Base-by-base conservation (phyloP, 2,888 invertebrate genomes). In the Eurytoma californica region DNA sequence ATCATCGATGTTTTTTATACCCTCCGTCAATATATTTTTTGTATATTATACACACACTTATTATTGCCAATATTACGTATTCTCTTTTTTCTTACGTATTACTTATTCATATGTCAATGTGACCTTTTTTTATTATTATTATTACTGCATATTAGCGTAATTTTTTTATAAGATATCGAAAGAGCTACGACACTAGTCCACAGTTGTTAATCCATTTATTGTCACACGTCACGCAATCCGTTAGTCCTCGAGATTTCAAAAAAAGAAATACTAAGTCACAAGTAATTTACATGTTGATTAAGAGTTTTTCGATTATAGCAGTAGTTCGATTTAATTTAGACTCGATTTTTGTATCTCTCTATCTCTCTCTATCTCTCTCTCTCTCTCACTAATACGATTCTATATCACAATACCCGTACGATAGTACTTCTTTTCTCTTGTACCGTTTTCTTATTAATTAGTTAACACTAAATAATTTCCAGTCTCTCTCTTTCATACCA, bases 1-100 rank as follows among this genome's bases (percentile, higher is more conserved):
- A 89, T 77, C 75, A 63, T 88, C 86, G 83, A 86, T 89, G 86
- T 75, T 63, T 63, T 63, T 61, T 76, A 72, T 81, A 79, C 81
- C 79, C 77, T 81, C 77, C 81, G 72, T 79, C 73, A 77, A 79
- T 79, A 76, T 76, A 76, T 72, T 49, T 61, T 69, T 68, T 61
- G 60, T 70, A 79, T 66, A 47, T 49, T 68, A 69, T 72, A 66
- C 68, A 67, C 69, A 76, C 49, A 72, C 69, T 60, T 53, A 53
- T 72, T 74, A 53, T 68, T 73, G 49, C 30, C 66, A 69, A 72
- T 76, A 65, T 58, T 69, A 68, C 57, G 39, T 66, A 74, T 47
- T 73, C 65, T 77, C 55, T 69, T 60, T 58, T 72, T 60, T 20
- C 24, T 72, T 68, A 20, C 20, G 18, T 68, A 51, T 67, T 65